phyloP scores from a whole-genome alignment of 2,888 invertebrate genomes.

The Dugesia japonica region DNA sequence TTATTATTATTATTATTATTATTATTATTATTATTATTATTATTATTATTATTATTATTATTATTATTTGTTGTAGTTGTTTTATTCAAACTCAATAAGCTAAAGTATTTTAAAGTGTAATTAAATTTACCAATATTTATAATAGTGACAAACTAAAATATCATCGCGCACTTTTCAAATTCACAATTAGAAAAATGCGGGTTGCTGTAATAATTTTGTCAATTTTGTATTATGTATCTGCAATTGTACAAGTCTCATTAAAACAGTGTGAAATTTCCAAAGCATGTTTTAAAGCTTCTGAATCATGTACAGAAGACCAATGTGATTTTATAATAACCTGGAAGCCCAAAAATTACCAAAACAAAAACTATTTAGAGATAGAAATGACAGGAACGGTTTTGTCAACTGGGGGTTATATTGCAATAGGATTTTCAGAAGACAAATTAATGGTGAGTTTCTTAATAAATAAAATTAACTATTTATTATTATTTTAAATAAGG shows the following conservation, averaged over 20 bases:
- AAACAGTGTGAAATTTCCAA: conserved; percentile 29
- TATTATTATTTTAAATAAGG: background rate
- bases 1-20: no score
- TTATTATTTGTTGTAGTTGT: no score
- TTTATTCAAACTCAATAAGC: no score
- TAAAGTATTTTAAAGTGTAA: no score
- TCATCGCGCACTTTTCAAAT: no score
- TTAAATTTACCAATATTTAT: no score
- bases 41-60: no score
- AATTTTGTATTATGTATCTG: background rate
- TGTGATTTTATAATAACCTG: conserved; percentile 30
- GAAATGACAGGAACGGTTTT: conserved; percentile 26
- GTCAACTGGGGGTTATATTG: conserved; percentile 20
- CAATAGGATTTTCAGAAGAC: conserved; percentile 29
- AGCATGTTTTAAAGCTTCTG: conserved; percentile 25
- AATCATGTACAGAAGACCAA: background rate
- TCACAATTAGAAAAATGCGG: background rate
- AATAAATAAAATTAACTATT: background rate
- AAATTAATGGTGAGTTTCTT: conserved; percentile 25
- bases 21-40: no score
- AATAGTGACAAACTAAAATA: no score
- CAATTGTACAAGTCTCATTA: background rate
- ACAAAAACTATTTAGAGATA: conserved; percentile 27
- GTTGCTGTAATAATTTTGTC: background rate
- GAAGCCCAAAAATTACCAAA: conserved; percentile 15